Percentiles rank a stretch among this genome's conserved stretches.
Conservation (phyloP, 2,797 vertebrate genomes). For the Melopsittacus undulatus region DNA sequence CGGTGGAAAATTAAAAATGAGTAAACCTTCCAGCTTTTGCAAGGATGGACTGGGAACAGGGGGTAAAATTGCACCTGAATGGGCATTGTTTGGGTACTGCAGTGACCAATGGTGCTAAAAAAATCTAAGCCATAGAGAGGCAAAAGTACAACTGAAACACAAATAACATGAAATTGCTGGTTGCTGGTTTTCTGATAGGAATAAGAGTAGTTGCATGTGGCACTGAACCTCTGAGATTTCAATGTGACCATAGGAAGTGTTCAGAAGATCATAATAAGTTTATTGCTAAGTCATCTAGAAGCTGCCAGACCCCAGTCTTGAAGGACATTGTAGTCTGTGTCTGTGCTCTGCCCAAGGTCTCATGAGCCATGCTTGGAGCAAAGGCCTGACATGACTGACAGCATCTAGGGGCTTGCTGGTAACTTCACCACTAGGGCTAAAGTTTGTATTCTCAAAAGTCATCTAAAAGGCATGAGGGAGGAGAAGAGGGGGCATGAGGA, state of each 20-base stretch:
- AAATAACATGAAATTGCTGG: background rate
- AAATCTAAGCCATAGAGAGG: background rate
- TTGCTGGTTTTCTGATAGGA: background rate
- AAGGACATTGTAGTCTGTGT: background rate
- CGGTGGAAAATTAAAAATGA: background rate
- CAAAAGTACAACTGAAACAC: background rate
- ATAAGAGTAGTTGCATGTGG: background rate
- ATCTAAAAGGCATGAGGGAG: background rate
- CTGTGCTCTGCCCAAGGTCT: background rate
- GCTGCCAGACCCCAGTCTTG: background rate
- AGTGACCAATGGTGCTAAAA: background rate
- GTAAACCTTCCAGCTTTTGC: background rate
- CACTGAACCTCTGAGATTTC: background rate
- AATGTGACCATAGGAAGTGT: background rate
- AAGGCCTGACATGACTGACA: background rate
- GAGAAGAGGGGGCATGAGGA: background rate
- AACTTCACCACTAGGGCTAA: background rate
- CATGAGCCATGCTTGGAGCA: rapidly evolving
- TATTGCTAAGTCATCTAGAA: background rate
- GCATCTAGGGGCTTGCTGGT: background rate
- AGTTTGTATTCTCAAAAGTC: background rate
- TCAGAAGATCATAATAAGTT: background rate
- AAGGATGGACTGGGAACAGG: background rate
- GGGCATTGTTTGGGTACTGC: rapidly evolving
- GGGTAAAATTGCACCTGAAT: background rate